Base-by-base conservation (phyloP, 2,113 vertebrate species). In the Paramormyrops kingsleyae region DNA sequence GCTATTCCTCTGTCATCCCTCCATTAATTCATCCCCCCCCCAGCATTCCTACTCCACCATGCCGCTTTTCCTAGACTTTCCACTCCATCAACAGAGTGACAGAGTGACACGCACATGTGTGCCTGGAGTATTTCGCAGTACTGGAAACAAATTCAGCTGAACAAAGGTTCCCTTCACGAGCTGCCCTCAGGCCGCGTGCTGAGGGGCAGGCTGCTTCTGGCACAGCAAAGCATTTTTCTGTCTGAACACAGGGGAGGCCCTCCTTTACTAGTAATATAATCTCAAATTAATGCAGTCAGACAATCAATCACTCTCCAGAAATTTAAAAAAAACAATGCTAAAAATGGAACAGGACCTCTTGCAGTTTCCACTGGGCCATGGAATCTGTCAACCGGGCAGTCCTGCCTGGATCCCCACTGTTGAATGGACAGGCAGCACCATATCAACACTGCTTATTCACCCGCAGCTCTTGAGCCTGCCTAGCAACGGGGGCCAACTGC, bases 211-310 rank as follows among this genome's bases (percentile, higher is more conserved):
- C 13, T 39, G 74, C 35, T 80, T 10, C 74, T 13, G 44, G 47
- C 31, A 59, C 17, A 17, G 52, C 5, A 39, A 5, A 39, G 35
- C 85, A 24, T 24, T 87, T 52, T 44, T 77, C 47, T 27, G 13
- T 15, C 74, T 80, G 15, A 80, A 42, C 35, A 42, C 47, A 46
- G 59, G 47, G 59, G 74, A 77, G 59, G 59, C 27, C 17, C 31
- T 87, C 27, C 62, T 90, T 87, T 52, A 87, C 66, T 87, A 59
- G n/a, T 39, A 87, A 90, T 87, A 42, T 87, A 87, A 83, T 84
- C 50, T 83, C 21, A 74, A 90, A 90, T 87, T 39, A 90, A 87
- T 39, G 21, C 24, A 46, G 83, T 24, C n/a, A 42, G 53, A 5
- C 53, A 42, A 80, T 90, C 50, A 52, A 90, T 50, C 46, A 42